A percentile compares a stretch with the other conserved stretches of the same genome.
phyloP scores from a whole-genome alignment of 2,797 vertebrate species.

The Cynopterus sphinx region DNA sequence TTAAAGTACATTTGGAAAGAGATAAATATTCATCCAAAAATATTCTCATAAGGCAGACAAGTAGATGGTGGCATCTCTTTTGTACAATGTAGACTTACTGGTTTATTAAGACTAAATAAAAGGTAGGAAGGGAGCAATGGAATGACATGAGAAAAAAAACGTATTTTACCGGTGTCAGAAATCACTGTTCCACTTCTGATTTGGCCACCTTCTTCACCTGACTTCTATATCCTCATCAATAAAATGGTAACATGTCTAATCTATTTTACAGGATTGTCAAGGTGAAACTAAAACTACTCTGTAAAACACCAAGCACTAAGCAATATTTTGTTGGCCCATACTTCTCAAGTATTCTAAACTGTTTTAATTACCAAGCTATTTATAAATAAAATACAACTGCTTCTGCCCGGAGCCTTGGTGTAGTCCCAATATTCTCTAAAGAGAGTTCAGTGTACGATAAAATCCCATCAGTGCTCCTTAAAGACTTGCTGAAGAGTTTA shows the following conservation, averaged over 20 bases:
- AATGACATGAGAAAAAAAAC: background rate
- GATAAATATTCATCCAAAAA: background rate
- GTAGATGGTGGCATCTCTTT: background rate
- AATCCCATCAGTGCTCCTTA: background rate
- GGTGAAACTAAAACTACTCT: background rate
- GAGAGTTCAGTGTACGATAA: background rate
- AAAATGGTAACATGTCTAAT: background rate
- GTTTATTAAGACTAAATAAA: background rate
- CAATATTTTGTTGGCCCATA: background rate
- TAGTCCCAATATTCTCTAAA: background rate
- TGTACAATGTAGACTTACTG: background rate
- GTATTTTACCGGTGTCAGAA: background rate
- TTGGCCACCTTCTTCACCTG: background rate
- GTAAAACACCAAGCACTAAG: background rate
- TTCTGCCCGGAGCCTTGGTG: background rate
- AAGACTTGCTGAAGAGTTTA: background rate
- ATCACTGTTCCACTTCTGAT: background rate
- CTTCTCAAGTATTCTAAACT: constrained; percentile 3
- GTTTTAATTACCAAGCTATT: constrained; percentile 4
- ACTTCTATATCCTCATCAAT: background rate
- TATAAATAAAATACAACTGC: constrained; percentile 33
- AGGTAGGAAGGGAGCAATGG: background rate
- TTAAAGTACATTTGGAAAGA: background rate
- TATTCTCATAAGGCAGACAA: background rate
- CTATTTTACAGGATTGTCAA: background rate